These are phyloP conservation scores for Montipora efflorescens DNA, from an alignment of 64 coral and sea anemone species.

Conservation along the genomic window DNA sequence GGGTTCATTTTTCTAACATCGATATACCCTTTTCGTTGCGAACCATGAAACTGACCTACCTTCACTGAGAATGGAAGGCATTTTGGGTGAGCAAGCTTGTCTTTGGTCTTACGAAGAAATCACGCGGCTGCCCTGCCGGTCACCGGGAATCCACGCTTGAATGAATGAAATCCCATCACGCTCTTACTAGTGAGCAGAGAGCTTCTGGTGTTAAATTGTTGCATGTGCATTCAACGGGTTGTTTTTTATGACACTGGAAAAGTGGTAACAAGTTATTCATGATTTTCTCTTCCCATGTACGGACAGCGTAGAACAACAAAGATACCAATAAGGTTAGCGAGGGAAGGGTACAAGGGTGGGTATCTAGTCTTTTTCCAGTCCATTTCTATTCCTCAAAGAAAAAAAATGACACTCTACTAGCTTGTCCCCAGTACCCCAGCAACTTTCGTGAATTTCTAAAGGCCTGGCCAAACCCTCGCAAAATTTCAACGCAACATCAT, in stretches of 20 bases:
- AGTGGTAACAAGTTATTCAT: neutral
- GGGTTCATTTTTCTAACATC: neutral
- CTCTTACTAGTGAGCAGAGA: neutral
- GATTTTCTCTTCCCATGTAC: no score
- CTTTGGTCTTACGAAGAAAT: neutral
- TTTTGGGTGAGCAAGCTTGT: neutral
- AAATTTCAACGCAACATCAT: no score
- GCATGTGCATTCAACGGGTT: conserved; percentile 30
- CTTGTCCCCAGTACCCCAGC: no score
- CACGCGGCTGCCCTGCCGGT: no score
- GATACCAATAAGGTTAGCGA: no score
- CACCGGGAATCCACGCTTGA: neutral
- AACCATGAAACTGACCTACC: conserved; percentile 5
- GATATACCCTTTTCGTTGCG: no score
- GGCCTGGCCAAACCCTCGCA: no score
- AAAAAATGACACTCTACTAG: no score
- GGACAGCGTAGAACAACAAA: no score
- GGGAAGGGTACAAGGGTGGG: neutral
- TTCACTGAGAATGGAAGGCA: conserved; percentile 66
- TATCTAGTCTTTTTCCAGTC: no score
- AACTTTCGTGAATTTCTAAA: no score
- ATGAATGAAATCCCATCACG: conserved; percentile 5
- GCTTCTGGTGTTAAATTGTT: conserved; percentile 4
- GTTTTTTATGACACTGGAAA: neutral
- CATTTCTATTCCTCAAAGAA: no score